phyloP scores from a whole-genome alignment of 2,797 vertebrate species.

The Spheniscus humboldti region DNA sequence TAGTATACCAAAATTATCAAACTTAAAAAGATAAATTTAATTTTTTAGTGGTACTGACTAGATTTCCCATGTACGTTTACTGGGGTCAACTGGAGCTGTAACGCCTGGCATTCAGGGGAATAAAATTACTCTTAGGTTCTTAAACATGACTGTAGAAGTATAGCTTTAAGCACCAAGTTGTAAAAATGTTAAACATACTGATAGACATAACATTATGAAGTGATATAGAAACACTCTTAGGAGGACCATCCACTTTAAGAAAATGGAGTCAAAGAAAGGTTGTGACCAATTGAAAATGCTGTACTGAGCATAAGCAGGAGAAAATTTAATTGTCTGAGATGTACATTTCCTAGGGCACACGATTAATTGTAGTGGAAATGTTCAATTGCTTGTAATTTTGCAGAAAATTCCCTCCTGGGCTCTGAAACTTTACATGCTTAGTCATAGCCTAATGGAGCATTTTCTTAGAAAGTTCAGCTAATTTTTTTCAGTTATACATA shows the following conservation, averaged over 20 bases:
- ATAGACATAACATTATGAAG: neutral
- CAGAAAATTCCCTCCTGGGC: slow-evolving; percentile 58
- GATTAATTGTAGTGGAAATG: slow-evolving; percentile 63
- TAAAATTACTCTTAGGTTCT: neutral
- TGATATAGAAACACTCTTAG: neutral
- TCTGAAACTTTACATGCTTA: slow-evolving; percentile 53
- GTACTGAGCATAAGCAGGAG: neutral
- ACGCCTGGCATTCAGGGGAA: neutral
- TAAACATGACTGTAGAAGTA: neutral
- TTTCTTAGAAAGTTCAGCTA: slow-evolving; percentile 59
- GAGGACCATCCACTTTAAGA: neutral
- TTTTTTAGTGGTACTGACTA: neutral
- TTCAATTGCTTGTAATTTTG: slow-evolving; percentile 68
- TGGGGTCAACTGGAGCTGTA: neutral
- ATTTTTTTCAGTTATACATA: neutral
- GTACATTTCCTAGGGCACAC: slow-evolving; percentile 40
- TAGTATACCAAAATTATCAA: neutral
- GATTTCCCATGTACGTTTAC: neutral
- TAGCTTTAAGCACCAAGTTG: neutral
- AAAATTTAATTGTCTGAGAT: slow-evolving; percentile 62
- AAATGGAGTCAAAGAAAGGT: slow-evolving; percentile 6
- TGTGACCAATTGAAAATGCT: slow-evolving; percentile 43
- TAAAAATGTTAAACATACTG: neutral
- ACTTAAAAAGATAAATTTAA: neutral
- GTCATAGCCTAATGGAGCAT: slow-evolving; percentile 45